These are phyloP conservation scores for Lepidothrix coronata DNA, from an alignment of 2,113 vertebrate genomes.

Conservation along the genomic window DNA sequence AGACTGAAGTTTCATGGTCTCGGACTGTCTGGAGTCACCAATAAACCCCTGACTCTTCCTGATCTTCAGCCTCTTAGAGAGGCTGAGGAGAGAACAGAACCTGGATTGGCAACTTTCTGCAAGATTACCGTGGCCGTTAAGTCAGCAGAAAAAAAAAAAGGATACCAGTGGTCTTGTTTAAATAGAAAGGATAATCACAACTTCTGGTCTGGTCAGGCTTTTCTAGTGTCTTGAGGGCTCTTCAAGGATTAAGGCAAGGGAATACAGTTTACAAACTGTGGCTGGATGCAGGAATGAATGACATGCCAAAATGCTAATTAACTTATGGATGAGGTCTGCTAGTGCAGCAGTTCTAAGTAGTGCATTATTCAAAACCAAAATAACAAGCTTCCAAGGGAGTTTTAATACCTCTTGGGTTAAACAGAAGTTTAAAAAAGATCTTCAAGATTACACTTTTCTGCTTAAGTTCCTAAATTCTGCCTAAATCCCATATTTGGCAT, in stretches of 20 bases:
- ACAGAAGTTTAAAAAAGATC: neutral
- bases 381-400: constrained; percentile 2
- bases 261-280: neutral
- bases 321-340: neutral
- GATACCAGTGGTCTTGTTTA: neutral
- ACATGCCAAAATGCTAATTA: neutral
- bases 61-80: neutral
- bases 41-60: neutral
- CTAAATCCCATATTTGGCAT: neutral
- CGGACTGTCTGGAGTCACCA: neutral
- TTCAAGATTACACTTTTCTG: neutral
- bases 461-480: neutral
- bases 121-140: neutral
- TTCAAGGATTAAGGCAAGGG: neutral
- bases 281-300: neutral
- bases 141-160: neutral
- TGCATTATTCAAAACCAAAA: constrained; percentile 36
- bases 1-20: neutral
- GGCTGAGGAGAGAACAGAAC: neutral
- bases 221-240: neutral
- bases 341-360: neutral
- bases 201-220: neutral
- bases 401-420: neutral
- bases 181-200: neutral
- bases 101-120: neutral